Evolutionary conservation across 1,140 invertebrate genomes (phyloP).

Genomic region (Procambarus clarkii): DNA sequence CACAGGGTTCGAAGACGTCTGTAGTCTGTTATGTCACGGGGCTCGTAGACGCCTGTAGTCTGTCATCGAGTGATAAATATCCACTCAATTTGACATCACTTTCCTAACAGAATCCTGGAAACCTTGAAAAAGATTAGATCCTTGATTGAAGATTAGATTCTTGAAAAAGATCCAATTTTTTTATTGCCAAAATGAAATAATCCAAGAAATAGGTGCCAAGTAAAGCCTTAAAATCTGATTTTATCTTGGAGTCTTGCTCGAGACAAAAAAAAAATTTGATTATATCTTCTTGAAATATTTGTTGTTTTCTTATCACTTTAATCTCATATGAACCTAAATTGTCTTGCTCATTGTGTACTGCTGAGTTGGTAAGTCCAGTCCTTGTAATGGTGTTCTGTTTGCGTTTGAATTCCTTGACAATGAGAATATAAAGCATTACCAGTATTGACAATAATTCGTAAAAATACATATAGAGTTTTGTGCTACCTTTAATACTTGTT

Average conservation of each 20-base stretch:
- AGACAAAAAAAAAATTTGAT: not conserved
- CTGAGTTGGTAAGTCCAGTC: no score
- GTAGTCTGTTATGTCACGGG: conserved; percentile 3
- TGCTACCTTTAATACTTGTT: not conserved
- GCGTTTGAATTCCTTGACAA: not conserved
- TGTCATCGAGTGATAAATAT: not conserved
- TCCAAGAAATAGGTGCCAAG: not conserved
- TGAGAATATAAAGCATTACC: not conserved
- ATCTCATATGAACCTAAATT: no score
- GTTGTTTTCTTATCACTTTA: not conserved
- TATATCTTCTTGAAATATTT: not conserved
- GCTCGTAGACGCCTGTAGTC: no score
- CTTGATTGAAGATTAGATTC: not conserved
- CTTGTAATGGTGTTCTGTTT: no score
- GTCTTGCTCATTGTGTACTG: no score
- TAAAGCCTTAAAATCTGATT: no score
- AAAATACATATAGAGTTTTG: not conserved
- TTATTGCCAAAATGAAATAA: not conserved
- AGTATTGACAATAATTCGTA: not conserved
- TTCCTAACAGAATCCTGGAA: conserved; percentile 29
- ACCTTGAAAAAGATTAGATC: not conserved
- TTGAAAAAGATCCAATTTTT: conserved; percentile 30
- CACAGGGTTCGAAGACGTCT: not conserved
- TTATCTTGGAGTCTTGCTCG: not conserved
- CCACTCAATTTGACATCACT: conserved; percentile 8